Percentiles rank a stretch among this genome's conserved stretches.
Evolutionary conservation across 2,113 vertebrate species (phyloP).

Genomic region (Antechinus flavipes): DNA sequence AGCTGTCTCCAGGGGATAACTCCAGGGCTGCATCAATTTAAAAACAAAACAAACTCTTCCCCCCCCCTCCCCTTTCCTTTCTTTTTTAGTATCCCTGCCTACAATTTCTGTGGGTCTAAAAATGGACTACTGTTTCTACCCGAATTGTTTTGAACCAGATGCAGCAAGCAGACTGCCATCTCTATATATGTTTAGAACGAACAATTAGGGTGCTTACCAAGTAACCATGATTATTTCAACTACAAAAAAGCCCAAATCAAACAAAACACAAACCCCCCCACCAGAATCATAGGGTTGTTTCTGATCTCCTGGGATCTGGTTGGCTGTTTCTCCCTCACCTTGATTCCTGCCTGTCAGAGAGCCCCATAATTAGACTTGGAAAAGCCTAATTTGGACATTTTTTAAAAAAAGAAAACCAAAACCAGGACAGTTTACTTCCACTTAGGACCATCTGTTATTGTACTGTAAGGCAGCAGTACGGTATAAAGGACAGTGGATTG

Average conservation of each 20-base stretch:
- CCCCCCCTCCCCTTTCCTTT: not conserved
- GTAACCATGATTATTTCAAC: not conserved
- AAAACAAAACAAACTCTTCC: not conserved
- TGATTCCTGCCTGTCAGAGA: not conserved
- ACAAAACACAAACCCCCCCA: accelerated
- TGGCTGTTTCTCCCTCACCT: not conserved
- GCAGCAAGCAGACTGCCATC: not conserved
- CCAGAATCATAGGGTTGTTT: accelerated
- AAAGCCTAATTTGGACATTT: not conserved
- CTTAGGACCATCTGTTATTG: not conserved
- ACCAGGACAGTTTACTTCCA: not conserved
- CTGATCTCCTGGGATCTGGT: not conserved
- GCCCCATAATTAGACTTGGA: not conserved
- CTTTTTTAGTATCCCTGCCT: not conserved
- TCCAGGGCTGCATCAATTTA: not conserved
- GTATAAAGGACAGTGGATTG: not conserved
- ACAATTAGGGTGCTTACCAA: not conserved
- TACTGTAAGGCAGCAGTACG: not conserved
- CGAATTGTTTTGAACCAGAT: not conserved
- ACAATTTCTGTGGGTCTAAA: not conserved
- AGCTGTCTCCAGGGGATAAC: not conserved
- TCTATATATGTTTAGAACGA: conserved; percentile 37
- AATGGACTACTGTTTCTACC: not conserved
- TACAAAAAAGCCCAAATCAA: not conserved
- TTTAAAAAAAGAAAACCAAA: not conserved